Percentiles rank a stretch among this genome's conserved stretches.
These are phyloP conservation scores for Cyclargus thomasi DNA, from an alignment of 1,140 invertebrate species.

Conservation along the genomic window DNA sequence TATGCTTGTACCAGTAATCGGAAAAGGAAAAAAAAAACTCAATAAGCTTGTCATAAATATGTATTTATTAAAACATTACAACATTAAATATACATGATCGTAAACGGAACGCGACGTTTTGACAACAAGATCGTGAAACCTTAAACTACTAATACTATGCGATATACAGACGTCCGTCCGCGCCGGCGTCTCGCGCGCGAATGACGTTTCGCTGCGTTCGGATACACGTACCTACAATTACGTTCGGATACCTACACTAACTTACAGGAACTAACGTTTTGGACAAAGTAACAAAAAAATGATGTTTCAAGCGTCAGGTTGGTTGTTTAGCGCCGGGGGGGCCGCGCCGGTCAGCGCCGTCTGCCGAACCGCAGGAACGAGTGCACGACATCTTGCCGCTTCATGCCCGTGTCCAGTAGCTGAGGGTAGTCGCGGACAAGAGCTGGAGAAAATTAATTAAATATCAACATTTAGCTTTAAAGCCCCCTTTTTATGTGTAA, in stretches of 20 bases:
- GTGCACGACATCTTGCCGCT: constrained; percentile 87
- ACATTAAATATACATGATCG: constrained; percentile 57
- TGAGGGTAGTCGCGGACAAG: constrained; percentile 70
- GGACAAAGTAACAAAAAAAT: constrained; percentile 52
- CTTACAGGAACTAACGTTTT: constrained; percentile 58
- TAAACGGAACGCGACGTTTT: constrained; percentile 58
- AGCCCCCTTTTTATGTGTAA: neutral
- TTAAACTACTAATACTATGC: constrained; percentile 63
- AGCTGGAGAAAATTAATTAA: constrained; percentile 45
- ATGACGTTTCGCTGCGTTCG: constrained; percentile 30
- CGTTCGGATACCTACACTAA: constrained; percentile 16
- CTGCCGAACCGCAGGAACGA: constrained; percentile 87
- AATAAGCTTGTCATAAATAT: constrained; percentile 65
- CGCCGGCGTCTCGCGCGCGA: constrained; percentile 21
- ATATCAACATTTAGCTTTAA: constrained; percentile 16
- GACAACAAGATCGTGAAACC: constrained; percentile 59
- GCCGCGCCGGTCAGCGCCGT: constrained; percentile 66
- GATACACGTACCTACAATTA: constrained; percentile 29
- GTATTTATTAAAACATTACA: constrained; percentile 64
- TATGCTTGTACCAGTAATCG: neutral
- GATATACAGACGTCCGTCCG: constrained; percentile 44
- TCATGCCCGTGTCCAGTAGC: constrained; percentile 78
- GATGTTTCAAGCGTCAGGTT: constrained; percentile 22
- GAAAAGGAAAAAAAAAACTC: neutral
- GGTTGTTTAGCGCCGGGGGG: constrained; percentile 18